phyloP scores from a whole-genome alignment of 1,140 invertebrate species.

The Cryptotermes secundus region DNA sequence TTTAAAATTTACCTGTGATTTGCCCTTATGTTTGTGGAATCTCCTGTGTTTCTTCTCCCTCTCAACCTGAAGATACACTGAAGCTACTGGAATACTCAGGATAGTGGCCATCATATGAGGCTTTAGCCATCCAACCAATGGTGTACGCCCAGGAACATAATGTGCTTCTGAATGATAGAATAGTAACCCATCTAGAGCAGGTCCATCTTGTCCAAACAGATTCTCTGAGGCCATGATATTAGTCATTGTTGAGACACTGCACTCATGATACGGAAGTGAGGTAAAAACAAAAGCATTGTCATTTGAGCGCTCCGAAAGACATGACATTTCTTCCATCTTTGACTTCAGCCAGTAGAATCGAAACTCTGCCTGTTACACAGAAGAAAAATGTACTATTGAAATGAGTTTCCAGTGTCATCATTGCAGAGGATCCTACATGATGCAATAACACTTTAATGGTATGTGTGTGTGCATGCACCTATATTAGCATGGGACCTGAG shows the following conservation, averaged over 20 bases:
- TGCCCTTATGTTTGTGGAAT: not conserved
- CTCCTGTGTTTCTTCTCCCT: not conserved
- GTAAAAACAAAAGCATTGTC: slow-evolving; percentile 57
- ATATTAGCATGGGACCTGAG: too few relatives aligned
- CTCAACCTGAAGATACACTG: slow-evolving; percentile 14
- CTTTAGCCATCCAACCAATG: slow-evolving; percentile 86
- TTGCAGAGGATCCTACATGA: too few relatives aligned
- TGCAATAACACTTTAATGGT: too few relatives aligned
- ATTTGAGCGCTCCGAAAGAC: slow-evolving; percentile 44
- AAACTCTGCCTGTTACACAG: slow-evolving; percentile 58
- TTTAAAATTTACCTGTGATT: not conserved
- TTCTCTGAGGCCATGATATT: slow-evolving; percentile 39
- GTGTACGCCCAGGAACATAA: slow-evolving; percentile 76
- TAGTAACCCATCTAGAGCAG: slow-evolving; percentile 70
- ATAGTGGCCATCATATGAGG: slow-evolving; percentile 84
- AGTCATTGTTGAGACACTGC: slow-evolving; percentile 43
- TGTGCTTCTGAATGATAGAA: slow-evolving; percentile 79
- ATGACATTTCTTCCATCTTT: slow-evolving; percentile 61
- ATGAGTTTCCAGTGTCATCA: too few relatives aligned
- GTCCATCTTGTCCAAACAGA: slow-evolving; percentile 42
- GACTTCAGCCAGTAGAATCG: slow-evolving; percentile 73
- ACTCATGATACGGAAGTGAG: slow-evolving; percentile 50
- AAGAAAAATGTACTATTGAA: too few relatives aligned
- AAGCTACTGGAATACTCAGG: slow-evolving; percentile 57
- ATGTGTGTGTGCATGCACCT: too few relatives aligned